Percentiles rank a stretch among this genome's conserved stretches.
Evolutionary conservation across 2,797 vertebrate species (phyloP).

Genomic region (Rhincodon typus): DNA sequence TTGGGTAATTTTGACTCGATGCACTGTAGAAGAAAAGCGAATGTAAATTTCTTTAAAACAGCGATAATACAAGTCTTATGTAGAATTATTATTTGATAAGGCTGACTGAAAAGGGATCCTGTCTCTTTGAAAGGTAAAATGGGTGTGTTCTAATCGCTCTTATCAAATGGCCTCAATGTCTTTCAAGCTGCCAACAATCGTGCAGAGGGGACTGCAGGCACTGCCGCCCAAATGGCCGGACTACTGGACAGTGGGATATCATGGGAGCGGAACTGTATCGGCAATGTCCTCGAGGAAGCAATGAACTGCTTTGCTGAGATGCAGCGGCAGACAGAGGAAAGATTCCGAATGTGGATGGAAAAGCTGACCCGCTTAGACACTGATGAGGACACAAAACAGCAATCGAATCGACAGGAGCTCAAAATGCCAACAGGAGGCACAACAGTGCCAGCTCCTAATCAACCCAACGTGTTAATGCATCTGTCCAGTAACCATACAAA

Average conservation of each 20-base stretch:
- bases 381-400: conserved; percentile 65
- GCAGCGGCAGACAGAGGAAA: conserved; percentile 90
- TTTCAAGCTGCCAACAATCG: conserved; percentile 91
- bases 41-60: conserved; percentile 7
- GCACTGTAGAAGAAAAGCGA: background rate
- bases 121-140: conserved; percentile 35
- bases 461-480: conserved; percentile 67
- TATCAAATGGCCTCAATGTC: conserved; percentile 76
- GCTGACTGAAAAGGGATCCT: conserved; percentile 34
- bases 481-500: conserved; percentile 61
- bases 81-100: conserved; percentile 16
- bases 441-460: conserved; percentile 57
- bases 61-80: background rate
- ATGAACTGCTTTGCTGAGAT: conserved; percentile 87
- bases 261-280: conserved; percentile 84
- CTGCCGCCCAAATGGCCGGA: conserved; percentile 75
- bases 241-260: conserved; percentile 77
- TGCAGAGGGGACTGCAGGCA: conserved; percentile 77
- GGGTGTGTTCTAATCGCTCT: conserved; percentile 37
- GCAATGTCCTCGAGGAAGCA: conserved; percentile 86
- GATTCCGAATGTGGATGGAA: conserved; percentile 86
- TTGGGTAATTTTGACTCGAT: background rate
- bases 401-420: conserved; percentile 67
- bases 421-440: conserved; percentile 61
- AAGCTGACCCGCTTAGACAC: conserved; percentile 78